Conservation (phyloP, 2,888 invertebrate genomes). For the Calliopum simillimum region DNA sequence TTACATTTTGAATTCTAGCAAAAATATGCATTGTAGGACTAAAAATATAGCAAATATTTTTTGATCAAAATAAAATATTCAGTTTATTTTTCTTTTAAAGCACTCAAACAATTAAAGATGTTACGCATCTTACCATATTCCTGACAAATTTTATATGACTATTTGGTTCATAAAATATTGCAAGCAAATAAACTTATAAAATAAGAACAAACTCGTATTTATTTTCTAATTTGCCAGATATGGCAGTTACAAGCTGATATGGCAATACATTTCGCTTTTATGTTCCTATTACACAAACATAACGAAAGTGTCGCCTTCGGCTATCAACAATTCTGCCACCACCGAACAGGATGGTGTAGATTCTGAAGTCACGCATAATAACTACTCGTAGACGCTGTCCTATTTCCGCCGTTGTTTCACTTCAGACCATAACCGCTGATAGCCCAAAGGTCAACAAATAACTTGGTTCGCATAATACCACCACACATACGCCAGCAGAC, state of each 20-base stretch:
- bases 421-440: conserved; percentile 18
- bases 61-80: too few relatives aligned
- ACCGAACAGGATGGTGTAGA: neutral
- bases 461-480: conserved; percentile 5
- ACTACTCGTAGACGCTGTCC: neutral
- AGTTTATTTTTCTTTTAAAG: too few relatives aligned
- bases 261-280: conserved; percentile 21
- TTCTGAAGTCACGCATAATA: conserved; percentile 12
- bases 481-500: conserved; percentile 1
- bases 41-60: too few relatives aligned
- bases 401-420: conserved; percentile 25
- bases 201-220: conserved; percentile 23
- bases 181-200: conserved; percentile 14
- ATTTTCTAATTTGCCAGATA: conserved; percentile 27
- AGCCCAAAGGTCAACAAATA: conserved; percentile 30
- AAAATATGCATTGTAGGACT: too few relatives aligned
- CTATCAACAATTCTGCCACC: neutral
- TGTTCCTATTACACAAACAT: conserved; percentile 14
- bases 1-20: too few relatives aligned
- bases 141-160: too few relatives aligned
- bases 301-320: conserved; percentile 19
- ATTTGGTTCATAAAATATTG: too few relatives aligned
- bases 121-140: too few relatives aligned
- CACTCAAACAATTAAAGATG: too few relatives aligned
- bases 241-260: conserved; percentile 17